These are phyloP conservation scores for Urosaurus nigricauda DNA, from an alignment of 2,797 vertebrate species.

Conservation along the genomic window DNA sequence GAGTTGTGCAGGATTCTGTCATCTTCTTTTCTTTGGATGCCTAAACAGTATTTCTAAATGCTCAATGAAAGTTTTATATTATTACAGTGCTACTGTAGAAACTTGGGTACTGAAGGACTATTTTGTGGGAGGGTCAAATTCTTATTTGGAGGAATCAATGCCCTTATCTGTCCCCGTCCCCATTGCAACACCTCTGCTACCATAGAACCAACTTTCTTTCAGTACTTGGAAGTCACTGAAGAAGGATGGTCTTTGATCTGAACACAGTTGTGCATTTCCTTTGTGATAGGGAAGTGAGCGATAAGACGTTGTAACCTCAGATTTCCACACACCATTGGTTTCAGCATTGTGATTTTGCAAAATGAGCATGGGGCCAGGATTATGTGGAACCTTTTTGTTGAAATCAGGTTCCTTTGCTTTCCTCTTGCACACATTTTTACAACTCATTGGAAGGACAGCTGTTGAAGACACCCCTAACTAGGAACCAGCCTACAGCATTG, in stretches of 20 bases:
- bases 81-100: no score
- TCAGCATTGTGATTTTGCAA: slow-evolving; percentile 8
- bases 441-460: neutral
- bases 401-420: neutral
- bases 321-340: neutral
- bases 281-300: neutral
- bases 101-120: no score
- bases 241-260: neutral
- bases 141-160: no score
- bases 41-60: no score
- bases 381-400: neutral
- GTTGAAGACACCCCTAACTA: neutral
- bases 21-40: no score
- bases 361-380: neutral
- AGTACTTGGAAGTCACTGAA: no score
- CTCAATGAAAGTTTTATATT: no score
- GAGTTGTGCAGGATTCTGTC: no score
- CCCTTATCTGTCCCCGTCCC: neutral
- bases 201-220: neutral
- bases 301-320: no score
- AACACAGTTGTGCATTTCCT: no score
- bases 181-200: no score
- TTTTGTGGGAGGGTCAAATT: no score
- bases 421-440: neutral
- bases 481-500: neutral